A percentile compares a stretch with the other conserved stretches of the same genome.
Evolutionary conservation across 2,888 invertebrate genomes (phyloP).

Genomic region (Metacarcinus magister): DNA sequence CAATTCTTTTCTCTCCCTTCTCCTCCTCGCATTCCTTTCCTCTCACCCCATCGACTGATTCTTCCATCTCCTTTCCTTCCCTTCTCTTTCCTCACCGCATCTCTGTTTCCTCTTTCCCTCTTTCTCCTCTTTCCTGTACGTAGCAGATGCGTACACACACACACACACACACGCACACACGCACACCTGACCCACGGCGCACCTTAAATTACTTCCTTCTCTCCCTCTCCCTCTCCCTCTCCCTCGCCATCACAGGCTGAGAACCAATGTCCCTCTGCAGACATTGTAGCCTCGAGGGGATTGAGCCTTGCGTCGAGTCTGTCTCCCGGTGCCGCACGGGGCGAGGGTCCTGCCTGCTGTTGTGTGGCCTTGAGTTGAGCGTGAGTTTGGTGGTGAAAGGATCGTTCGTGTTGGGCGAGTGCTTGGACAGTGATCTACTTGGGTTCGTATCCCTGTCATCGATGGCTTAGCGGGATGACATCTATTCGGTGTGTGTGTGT

Average conservation of each 20-base stretch:
- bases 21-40: neutral
- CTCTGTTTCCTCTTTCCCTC: neutral
- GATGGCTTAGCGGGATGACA: neutral
- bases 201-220: conserved; percentile 19
- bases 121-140: neutral
- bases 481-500: neutral
- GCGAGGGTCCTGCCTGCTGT: neutral
- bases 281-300: neutral
- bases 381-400: neutral
- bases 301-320: neutral
- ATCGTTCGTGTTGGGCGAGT: neutral
- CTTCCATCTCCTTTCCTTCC: conserved; percentile 21
- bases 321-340: neutral
- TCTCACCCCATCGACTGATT: conserved; percentile 19
- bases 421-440: neutral
- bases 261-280: neutral
- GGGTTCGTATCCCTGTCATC: neutral
- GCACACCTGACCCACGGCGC: neutral
- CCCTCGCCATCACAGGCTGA: conserved; percentile 11
- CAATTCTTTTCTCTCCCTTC: neutral
- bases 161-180: neutral
- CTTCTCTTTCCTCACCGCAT: neutral
- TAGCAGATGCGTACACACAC: neutral
- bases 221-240: neutral
- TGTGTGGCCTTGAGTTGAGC: neutral